These are phyloP conservation scores for Thunnus thynnus DNA, from an alignment of 2,113 vertebrate species.

Conservation along the genomic window DNA sequence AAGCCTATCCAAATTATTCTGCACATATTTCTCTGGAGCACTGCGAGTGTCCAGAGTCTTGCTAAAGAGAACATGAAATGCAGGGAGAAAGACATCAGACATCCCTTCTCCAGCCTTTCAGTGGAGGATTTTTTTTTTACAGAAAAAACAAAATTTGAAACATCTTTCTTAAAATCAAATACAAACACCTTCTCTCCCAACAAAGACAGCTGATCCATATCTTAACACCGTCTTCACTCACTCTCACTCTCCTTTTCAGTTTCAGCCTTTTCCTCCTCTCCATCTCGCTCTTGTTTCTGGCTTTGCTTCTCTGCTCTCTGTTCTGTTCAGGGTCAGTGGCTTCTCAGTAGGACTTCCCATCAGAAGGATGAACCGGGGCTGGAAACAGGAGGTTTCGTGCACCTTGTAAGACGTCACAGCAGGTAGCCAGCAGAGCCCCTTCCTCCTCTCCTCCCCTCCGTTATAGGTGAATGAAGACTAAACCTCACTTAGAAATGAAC, in stretches of 20 bases:
- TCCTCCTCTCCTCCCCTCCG: background rate
- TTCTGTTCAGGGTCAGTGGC: conserved; percentile 45
- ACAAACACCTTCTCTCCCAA: background rate
- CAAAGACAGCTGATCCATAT: background rate
- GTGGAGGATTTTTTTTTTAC: too few relatives aligned
- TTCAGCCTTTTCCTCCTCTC: background rate
- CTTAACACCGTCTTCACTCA: background rate
- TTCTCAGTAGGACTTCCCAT: conserved; percentile 42
- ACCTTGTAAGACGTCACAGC: conserved; percentile 29
- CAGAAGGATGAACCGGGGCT: conserved; percentile 33
- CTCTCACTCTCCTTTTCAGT: background rate
- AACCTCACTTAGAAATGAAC: background rate
- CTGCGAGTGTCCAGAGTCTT: background rate
- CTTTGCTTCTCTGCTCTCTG: conserved; percentile 14
- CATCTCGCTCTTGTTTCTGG: background rate
- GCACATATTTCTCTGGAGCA: background rate
- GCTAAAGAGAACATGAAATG: background rate
- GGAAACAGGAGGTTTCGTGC: conserved; percentile 15
- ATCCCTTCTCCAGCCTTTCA: too few relatives aligned
- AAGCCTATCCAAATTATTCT: background rate
- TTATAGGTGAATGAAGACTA: background rate
- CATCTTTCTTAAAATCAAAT: too few relatives aligned
- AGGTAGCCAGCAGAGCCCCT: background rate
- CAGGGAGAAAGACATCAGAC: background rate
- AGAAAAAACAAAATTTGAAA: too few relatives aligned